Base-by-base conservation (phyloP, 1,140 invertebrate species). In the Listronotus oregonensis region DNA sequence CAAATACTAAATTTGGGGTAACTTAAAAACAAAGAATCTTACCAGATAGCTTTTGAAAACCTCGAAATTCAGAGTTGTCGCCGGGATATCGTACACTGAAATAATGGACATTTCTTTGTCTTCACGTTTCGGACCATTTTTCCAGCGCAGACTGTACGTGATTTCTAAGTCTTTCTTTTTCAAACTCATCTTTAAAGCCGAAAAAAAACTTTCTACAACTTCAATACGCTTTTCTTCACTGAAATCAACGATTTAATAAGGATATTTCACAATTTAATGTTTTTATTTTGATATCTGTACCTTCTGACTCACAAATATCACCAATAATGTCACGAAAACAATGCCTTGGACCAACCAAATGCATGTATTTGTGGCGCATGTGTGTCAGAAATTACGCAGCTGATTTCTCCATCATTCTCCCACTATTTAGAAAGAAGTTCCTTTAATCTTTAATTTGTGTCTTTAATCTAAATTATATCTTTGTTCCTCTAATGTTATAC, bases 21-120 rank as follows among this genome's bases (percentile, higher is more conserved):
- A 9, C 3, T 4, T 27, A 21, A 50, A 14, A 50, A n/a, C 12
- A 57, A 57, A 43, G 0, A 14, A 60, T 65, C 50, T 75, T 72
- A 80, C 79, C 70, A 80, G 63, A 66, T 80, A 80, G 6, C 76
- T 77, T 70, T 80, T 79, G 55, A 80, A 80, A 46, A 70, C 73
- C 57, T 75, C 67, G 70, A 74, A 80, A 69, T 77, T 74, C 11
- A 78, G 62, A 14, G 77, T 77, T 8, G 76, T 75, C 11, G 77
- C 66, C 8, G 75, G 73, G 12, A 75, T 75, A 55, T 80, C 79
- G 57, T 73, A 77, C 58, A 79, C 72, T 54, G 75, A 75, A 12
- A 79, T 74, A 50, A 80, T 74, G 54, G 75, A 78, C 32, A 15
- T 39, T 32, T 51, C 17, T 47, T 77, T 75, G 55, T 74, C 75